Conservation (phyloP, 2,888 invertebrate species). For the Taphrorychus bicolor region DNA sequence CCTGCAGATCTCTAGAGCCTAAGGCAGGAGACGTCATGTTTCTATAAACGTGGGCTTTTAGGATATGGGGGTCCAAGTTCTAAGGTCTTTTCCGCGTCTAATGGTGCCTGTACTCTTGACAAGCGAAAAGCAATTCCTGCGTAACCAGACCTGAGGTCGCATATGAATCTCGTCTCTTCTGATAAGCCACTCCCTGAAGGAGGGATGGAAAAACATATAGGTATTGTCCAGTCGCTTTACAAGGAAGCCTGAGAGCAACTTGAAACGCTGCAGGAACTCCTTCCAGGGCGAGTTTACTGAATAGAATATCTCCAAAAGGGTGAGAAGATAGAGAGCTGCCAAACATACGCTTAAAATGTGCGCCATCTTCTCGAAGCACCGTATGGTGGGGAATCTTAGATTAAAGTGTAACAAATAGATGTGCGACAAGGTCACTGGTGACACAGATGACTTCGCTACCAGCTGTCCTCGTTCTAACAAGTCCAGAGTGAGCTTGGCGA, state of each 20-base stretch:
- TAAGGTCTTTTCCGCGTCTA: slow-evolving; percentile 86
- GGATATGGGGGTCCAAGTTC: slow-evolving; percentile 95
- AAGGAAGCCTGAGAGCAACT: slow-evolving; percentile 84
- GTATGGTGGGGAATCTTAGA: slow-evolving; percentile 86
- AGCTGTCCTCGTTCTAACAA: slow-evolving; percentile 90
- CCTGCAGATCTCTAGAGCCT: slow-evolving; percentile 88
- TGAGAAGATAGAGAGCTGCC: slow-evolving; percentile 90
- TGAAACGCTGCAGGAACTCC: slow-evolving; percentile 88
- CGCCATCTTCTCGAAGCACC: slow-evolving; percentile 89
- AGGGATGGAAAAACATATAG: slow-evolving; percentile 97
- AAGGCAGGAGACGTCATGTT: slow-evolving; percentile 73
- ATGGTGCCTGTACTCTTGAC: slow-evolving; percentile 84
- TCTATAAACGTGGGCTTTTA: slow-evolving; percentile 96
- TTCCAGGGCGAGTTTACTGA: slow-evolving; percentile 93
- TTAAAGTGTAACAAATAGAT: slow-evolving; percentile 93
- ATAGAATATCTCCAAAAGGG: slow-evolving; percentile 89
- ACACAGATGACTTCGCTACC: slow-evolving; percentile 89
- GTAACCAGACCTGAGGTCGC: slow-evolving; percentile 91
- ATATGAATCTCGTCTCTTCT: slow-evolving; percentile 92
- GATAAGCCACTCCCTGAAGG: slow-evolving; percentile 96
- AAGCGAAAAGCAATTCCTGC: slow-evolving; percentile 91
- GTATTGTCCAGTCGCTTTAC: slow-evolving; percentile 91
- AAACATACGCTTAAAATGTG: slow-evolving; percentile 90
- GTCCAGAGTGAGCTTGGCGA: slow-evolving; percentile 89
- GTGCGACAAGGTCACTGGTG: slow-evolving; percentile 87